Base-by-base conservation (phyloP, 2,888 invertebrate species). In the Tipula confusa region DNA sequence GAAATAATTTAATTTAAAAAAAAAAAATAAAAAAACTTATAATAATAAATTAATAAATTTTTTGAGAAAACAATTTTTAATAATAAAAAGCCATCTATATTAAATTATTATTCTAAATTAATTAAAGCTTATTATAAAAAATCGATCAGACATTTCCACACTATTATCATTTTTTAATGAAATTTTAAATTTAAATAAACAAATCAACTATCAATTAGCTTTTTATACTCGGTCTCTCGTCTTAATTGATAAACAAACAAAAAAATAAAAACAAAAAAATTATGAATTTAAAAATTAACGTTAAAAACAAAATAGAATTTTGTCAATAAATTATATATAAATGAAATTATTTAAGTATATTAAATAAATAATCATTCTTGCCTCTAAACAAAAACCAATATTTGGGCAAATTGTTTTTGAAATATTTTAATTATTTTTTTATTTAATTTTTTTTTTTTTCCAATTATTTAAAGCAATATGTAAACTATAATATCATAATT, bases 151-250 rank as follows among this genome's bases (percentile, higher is more conserved):
- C 64, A 64, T 64, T 64, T 64, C 64, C 18, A 64, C 18, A 64
- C 24, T 64, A 64, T 3, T 64, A 64, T 64, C 18, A 64, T 24
- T 64, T 64, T 64, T 64, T 13, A 64, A 64, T 24, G 64, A 64
- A 13, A 24, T 64, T 64, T 24, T 43, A 43, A n/a, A 43, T 64
- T n/a, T 64, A 64, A 64, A 64, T 64, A 64, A 64, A 64, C 64
- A 64, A 64, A 24, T 64, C 64, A 64, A 24, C 64, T 64, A 64
- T 64, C 64, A 64, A 64, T 64, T 80, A 80, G 80, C 80, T 80
- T 80, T 80, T 80, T 80, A 80, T 80, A 80, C 80, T 80, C 31
- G 80, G 80, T 80, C 80, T 80, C 80, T 29, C 64, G 64, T 64
- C 64, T 64, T 64, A 64, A 64, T 24, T 64, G 64, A 64, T 64